Percentiles rank a stretch among this genome's conserved stretches.
Conservation (phyloP, 2,797 vertebrate genomes). For the Parambassis ranga region DNA sequence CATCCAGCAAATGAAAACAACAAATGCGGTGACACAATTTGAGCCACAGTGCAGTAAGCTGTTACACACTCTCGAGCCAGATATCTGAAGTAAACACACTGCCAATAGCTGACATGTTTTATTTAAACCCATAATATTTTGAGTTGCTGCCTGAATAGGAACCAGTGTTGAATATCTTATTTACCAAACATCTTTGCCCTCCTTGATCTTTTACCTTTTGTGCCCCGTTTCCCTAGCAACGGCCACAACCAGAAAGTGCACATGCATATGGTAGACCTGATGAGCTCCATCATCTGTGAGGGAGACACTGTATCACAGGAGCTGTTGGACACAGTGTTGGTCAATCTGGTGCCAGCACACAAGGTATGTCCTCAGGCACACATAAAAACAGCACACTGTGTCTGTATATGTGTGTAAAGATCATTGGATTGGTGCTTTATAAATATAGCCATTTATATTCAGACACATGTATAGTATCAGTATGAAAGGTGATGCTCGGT, state of each 20-base stretch:
- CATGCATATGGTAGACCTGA: slow-evolving; percentile 99
- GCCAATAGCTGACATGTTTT: too few species aligned
- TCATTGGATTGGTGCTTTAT: too few species aligned
- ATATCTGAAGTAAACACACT: too few species aligned
- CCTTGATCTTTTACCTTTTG: slow-evolving; percentile 2
- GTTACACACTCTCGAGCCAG: too few species aligned
- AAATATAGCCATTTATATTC: too few species aligned
- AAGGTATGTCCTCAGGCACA: slow-evolving; percentile 80
- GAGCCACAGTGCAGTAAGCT: neutral
- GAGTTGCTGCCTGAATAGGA: neutral
- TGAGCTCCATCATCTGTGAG: slow-evolving; percentile 99
- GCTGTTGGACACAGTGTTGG: slow-evolving; percentile 94
- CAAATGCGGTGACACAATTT: neutral
- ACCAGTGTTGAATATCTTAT: neutral
- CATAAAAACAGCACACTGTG: neutral
- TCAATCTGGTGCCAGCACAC: slow-evolving; percentile 96
- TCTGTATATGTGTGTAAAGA: neutral
- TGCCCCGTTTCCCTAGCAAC: slow-evolving; percentile 80
- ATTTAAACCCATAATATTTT: too few species aligned
- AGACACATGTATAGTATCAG: neutral
- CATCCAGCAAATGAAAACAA: neutral
- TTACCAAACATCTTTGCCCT: neutral
- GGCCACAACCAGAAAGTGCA: slow-evolving; percentile 99
- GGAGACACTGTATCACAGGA: slow-evolving; percentile 98
- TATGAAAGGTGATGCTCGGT: neutral